Evolutionary conservation across 2,888 invertebrate species (phyloP).

Genomic region (Oscheius myriophilus): DNA sequence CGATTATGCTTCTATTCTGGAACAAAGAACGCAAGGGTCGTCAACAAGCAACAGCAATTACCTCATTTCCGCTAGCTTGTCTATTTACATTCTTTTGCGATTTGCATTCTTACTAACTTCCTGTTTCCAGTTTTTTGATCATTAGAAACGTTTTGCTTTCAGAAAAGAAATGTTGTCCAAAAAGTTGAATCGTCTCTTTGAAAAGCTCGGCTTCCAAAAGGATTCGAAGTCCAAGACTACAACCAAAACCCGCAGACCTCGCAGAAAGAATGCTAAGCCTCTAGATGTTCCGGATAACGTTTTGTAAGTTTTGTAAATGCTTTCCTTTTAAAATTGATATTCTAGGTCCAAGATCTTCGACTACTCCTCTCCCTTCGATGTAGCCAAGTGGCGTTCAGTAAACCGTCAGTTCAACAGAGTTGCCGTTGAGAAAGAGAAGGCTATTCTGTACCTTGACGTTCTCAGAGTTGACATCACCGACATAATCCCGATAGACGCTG

Average conservation of each 20-base stretch:
- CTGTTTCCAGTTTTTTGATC: not conserved
- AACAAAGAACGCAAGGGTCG: too few species aligned
- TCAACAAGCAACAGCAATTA: too few species aligned
- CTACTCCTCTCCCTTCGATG: slow-evolving; percentile 42
- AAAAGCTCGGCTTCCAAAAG: slow-evolving; percentile 21
- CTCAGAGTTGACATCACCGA: slow-evolving; percentile 42
- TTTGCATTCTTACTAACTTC: not conserved
- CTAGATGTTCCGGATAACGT: slow-evolving; percentile 26
- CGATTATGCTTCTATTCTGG: too few species aligned
- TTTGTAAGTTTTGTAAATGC: slow-evolving; percentile 6
- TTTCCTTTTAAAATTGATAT: not conserved
- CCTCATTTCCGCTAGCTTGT: not conserved
- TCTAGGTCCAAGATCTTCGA: slow-evolving; percentile 49
- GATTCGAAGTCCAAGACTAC: slow-evolving; percentile 8
- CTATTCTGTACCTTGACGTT: slow-evolving; percentile 43
- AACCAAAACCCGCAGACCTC: slow-evolving; percentile 5
- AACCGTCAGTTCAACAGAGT: slow-evolving; percentile 40
- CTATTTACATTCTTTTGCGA: not conserved
- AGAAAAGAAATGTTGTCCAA: slow-evolving; percentile 2
- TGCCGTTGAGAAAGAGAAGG: slow-evolving; percentile 37
- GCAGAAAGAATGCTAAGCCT: slow-evolving; percentile 15
- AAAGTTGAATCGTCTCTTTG: slow-evolving; percentile 12
- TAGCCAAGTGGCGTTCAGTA: slow-evolving; percentile 43
- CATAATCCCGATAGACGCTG: slow-evolving; percentile 35
- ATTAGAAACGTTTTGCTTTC: not conserved